Base-by-base conservation (phyloP, 2,888 invertebrate species). In the Drosophila macrospina region DNA sequence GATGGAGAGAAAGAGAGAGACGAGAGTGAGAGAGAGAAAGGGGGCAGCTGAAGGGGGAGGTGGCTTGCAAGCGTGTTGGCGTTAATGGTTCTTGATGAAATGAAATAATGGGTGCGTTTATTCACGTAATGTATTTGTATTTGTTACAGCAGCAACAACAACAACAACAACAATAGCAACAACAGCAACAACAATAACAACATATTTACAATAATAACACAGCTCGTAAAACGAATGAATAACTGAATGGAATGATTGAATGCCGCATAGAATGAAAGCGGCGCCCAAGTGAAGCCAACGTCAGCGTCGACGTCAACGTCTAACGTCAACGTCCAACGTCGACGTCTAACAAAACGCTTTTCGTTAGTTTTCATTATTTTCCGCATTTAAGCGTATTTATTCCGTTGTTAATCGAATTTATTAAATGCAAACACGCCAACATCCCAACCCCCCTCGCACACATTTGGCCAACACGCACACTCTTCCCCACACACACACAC, bases 391-490 rank as follows among this genome's bases (percentile, higher is more conserved):
- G 89, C 89, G 89, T 89, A 86, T 89, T 86, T 89, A 86, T 86
- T 89, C 87, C 86, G 89, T 79, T 89, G 89, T 88, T 87, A 87
- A 89, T 89, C 88, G 89, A 89, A 86, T 89, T 90, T 88, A 90
- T 90, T 90, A 89, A 90, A 90, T 86, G 88, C 90, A 90, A 89
- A 87, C 89, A 90, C 80, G 90, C 87, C 78, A 90, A 86, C 89
- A 69, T 79, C 39, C 51, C 64, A 64, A 44, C 63, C 51, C 54
- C 26, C 52, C 59, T 41, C 42, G 52, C 61, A 62, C 15, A 55
- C 39, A 56, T 26, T 69, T 61, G 61, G 48, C 52, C 42, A 69
- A 62, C 83, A 85, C 79, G 82, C 85, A 85, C 85, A 56, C 56
- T 41, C 7, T 28, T 48, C 50, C 26, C 52, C 59, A 51, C 36